phyloP scores from a whole-genome alignment of 2,888 invertebrate genomes.

The Trisateles emortualis region DNA sequence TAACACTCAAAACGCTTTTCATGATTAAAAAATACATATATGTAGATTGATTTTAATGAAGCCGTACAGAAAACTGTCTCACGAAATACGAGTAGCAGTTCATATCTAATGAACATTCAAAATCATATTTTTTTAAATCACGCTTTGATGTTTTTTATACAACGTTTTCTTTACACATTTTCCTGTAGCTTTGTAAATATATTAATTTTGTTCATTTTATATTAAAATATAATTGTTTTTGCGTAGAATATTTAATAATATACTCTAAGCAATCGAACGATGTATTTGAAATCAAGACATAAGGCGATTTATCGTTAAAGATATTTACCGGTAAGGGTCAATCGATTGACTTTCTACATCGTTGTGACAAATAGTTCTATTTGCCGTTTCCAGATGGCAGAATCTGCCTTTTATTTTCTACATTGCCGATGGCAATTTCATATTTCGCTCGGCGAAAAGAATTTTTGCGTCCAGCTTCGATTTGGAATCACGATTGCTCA shows the following conservation, averaged over 20 bases:
- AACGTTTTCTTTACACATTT: background rate
- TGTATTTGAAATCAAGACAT: conserved; percentile 52
- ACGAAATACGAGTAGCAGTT: background rate
- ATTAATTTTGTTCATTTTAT: background rate
- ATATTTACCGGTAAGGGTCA: conserved; percentile 56
- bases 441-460: conserved; percentile 47
- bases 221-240: background rate
- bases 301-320: conserved; percentile 55
- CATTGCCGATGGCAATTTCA: conserved; percentile 46
- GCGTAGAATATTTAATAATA: background rate
- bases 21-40: too few relatives aligned
- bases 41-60: too few relatives aligned
- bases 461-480: conserved; percentile 47
- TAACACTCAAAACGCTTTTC: too few relatives aligned
- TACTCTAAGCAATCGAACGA: background rate
- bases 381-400: conserved; percentile 57
- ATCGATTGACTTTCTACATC: conserved; percentile 60
- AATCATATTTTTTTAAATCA: background rate
- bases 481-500: conserved; percentile 50
- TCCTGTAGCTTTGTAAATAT: background rate
- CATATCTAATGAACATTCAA: background rate
- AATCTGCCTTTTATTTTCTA: conserved; percentile 56
- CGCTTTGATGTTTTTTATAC: background rate
- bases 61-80: conserved; percentile 17
- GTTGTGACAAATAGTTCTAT: conserved; percentile 67